Base-by-base conservation (phyloP, 1,140 invertebrate species). In the Trachymyrmex cornetzi region DNA sequence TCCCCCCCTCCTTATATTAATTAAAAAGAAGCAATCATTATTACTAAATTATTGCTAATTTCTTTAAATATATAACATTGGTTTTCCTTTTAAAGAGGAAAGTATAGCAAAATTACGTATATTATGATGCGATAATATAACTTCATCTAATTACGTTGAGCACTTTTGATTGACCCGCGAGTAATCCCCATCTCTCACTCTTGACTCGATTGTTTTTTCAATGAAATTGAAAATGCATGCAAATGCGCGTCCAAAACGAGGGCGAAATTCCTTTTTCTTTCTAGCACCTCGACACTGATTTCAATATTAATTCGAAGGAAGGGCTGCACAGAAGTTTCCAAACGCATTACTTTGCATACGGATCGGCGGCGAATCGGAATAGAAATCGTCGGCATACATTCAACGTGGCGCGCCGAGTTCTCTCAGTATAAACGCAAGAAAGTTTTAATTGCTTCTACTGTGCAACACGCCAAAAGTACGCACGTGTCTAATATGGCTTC, bases 271-370 rank as follows among this genome's bases (percentile, higher is more conserved):
- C 48, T 30, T 87, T 82, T 61, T 72, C 77, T 64, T 75, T 50
- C 34, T 72, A 44, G 74, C 77, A n/a, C 38, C 63, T 85, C 79
- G 79, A 50, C 64, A 59, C 57, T 44, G 59, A 69, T 64, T 34
- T 64, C 61, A 72, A 61, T 89, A 90, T 89, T 89, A 89, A 90
- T 90, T 89, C 86, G 27, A 72, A 63, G 64, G 50, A 72, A 64
- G 27, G 64, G 55, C 66, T 30, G 50, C 24, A 48, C 57, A 71
- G 61, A 66, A 85, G 59, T 74, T 84, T 74, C 53, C 55, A 71
- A 61, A 85, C 44, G 64, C 77, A 61, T 89, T 88, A 77, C 64
- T 90, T 89, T 87, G 85, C 87, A 89, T 90, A 77, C 84, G 87
- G 88, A 89, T 89, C 71, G 88, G 38, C 61, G 44, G 72, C 30